These are phyloP conservation scores for Pollachius pollachius DNA, from an alignment of 2,113 vertebrate genomes.

Conservation along the genomic window DNA sequence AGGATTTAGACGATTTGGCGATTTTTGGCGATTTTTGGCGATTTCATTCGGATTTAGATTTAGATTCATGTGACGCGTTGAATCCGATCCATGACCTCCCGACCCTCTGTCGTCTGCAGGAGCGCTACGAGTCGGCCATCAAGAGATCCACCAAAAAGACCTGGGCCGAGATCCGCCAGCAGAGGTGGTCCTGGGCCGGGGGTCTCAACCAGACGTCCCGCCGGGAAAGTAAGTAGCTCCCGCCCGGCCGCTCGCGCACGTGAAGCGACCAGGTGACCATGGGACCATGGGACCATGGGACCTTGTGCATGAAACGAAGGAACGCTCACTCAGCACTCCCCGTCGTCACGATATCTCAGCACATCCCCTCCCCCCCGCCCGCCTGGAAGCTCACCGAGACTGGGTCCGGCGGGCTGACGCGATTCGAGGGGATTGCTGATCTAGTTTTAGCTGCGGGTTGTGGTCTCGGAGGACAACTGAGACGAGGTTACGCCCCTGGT, in stretches of 20 bases:
- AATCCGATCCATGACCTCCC: too few relatives aligned
- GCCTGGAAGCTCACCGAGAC: constrained; percentile 5
- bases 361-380: too few relatives aligned
- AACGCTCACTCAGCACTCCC: too few relatives aligned
- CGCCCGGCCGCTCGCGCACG: not conserved
- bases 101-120: constrained; percentile 61
- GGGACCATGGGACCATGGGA: too few relatives aligned
- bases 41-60: too few relatives aligned
- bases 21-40: too few relatives aligned
- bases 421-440: constrained; percentile 34
- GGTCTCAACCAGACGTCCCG: constrained; percentile 89
- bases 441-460: constrained; percentile 2
- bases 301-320: too few relatives aligned
- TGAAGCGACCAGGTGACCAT: not conserved
- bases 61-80: too few relatives aligned
- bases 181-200: constrained; percentile 96
- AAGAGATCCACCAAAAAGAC: constrained; percentile 93
- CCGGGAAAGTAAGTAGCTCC: constrained; percentile 84
- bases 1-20: too few relatives aligned
- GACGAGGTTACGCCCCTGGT: too few relatives aligned
- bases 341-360: too few relatives aligned
- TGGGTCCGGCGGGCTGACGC: constrained; percentile 36
- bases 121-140: constrained; percentile 91
- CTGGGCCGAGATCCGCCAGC: constrained; percentile 96
- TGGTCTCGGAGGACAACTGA: not conserved